Percentiles rank a stretch among this genome's conserved stretches.
Conservation (phyloP, 1,140 invertebrate species). For the Choristoneura fumiferana region DNA sequence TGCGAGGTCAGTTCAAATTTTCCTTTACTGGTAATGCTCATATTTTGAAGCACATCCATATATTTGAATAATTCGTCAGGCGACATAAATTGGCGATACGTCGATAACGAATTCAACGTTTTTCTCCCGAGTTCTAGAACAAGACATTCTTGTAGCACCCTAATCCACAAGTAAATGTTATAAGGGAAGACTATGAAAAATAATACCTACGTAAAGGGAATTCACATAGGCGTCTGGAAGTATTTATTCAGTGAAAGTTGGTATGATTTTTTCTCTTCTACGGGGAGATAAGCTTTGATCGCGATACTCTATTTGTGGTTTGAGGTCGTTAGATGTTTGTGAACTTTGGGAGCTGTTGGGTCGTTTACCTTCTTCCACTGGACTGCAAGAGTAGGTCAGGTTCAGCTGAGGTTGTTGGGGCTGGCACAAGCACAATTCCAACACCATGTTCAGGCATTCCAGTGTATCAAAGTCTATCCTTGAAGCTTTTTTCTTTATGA, state of each 20-base stretch:
- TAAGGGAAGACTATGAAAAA: conserved; percentile 11
- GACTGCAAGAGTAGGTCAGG: conserved; percentile 42
- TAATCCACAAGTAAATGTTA: conserved; percentile 15
- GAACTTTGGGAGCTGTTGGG: conserved; percentile 33
- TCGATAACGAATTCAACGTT: conserved; percentile 42
- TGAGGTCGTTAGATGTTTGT: conserved; percentile 27
- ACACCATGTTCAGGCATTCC: conserved; percentile 42
- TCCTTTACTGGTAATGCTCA: conserved; percentile 40
- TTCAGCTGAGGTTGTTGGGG: conserved; percentile 41
- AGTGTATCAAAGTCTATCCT: conserved; percentile 43
- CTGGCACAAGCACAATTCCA: conserved; percentile 46
- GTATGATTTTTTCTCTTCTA: conserved; percentile 36
- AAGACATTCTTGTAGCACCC: conserved; percentile 7
- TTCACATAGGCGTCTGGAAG: no score
- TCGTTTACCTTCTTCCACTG: conserved; percentile 58
- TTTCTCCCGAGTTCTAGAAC: conserved; percentile 47
- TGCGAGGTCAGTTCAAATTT: conserved; percentile 39
- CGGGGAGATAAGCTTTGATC: not conserved
- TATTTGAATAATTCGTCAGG: conserved; percentile 53
- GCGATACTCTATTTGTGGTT: conserved; percentile 32
- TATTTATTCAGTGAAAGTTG: conserved; percentile 34
- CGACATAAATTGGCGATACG: conserved; percentile 49
- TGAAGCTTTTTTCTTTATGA: conserved; percentile 45
- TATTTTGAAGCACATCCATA: conserved; percentile 50
- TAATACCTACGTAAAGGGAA: not conserved